Base-by-base conservation (phyloP, 2,113 vertebrate genomes). In the Oreochromis tanganicae region DNA sequence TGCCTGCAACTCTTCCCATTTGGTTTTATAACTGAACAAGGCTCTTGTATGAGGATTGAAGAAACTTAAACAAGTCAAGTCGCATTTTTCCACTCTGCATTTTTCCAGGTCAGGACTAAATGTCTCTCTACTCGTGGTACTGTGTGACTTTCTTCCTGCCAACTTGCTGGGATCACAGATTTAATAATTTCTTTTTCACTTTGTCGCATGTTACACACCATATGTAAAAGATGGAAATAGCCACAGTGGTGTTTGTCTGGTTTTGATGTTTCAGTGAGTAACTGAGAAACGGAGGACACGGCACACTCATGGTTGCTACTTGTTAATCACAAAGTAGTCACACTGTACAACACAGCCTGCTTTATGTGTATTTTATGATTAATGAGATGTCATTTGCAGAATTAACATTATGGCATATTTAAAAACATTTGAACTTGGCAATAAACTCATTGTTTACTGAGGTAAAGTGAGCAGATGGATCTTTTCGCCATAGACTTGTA, bases 401-500 rank as follows among this genome's bases (percentile, higher is more conserved):
- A 24, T 71, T 14, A 43, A 24, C 66, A 71, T 71, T 0, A 14
- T 71, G 7, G 41, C 41, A 1, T 0, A 27, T 46, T 3, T 16
- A 73, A 27, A 46, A 73, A 73, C 13, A 29, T 21, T 27, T 48
- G 0, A 46, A 73, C 8, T 24, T 46, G 5, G 6, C 0, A 21
- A 21, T 17, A 4, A 75, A 48, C 41, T 29, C 14, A 29, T 29
- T 46, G 21, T 73, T 73, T 27, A 73, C 41, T 73, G 21, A 27
- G 41, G 12, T 27, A 73, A 73, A 7, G 68, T 46, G 68, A 73
- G 41, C 21, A 48, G 68, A 9, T 41, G 63, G 7, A 13, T 68
- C 36, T n/a, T 66, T 0, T 66, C 10, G 2, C 32, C 0, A 7
- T 36, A 63, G 59, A 63, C 32, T 4, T 38, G 10, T 0, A 68